These are phyloP conservation scores for Sterrhoptilus dennistouni DNA, from an alignment of 2,113 vertebrate genomes.

Conservation along the genomic window DNA sequence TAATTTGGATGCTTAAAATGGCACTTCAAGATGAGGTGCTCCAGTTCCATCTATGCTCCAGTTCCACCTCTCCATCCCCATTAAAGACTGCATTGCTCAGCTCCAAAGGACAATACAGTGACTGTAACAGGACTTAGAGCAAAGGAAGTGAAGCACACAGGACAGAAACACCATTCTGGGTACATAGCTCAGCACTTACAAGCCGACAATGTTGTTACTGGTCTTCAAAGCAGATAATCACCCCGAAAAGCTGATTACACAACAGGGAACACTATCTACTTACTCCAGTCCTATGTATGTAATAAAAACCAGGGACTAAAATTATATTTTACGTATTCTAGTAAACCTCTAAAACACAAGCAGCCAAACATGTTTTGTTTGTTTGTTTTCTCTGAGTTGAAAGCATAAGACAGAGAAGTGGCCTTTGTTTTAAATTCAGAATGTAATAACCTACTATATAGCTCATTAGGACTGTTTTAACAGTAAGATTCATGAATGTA, in stretches of 20 bases:
- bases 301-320: neutral
- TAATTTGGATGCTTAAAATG: neutral
- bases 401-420: neutral
- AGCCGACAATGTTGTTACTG: neutral
- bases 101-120: neutral
- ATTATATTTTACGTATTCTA: neutral
- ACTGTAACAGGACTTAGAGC: neutral
- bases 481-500: neutral
- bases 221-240: neutral
- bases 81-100: neutral
- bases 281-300: neutral
- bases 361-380: neutral
- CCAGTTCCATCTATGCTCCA: no score
- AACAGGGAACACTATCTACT: neutral
- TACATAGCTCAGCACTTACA: neutral
- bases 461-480: neutral
- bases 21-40: neutral
- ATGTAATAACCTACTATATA: neutral
- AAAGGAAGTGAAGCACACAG: neutral
- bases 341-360: neutral
- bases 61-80: neutral
- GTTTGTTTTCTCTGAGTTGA: neutral
- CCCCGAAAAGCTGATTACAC: neutral
- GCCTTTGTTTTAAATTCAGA: neutral
- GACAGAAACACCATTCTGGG: neutral